phyloP scores from a whole-genome alignment of 2,888 invertebrate species.

The Alcis repandata region DNA sequence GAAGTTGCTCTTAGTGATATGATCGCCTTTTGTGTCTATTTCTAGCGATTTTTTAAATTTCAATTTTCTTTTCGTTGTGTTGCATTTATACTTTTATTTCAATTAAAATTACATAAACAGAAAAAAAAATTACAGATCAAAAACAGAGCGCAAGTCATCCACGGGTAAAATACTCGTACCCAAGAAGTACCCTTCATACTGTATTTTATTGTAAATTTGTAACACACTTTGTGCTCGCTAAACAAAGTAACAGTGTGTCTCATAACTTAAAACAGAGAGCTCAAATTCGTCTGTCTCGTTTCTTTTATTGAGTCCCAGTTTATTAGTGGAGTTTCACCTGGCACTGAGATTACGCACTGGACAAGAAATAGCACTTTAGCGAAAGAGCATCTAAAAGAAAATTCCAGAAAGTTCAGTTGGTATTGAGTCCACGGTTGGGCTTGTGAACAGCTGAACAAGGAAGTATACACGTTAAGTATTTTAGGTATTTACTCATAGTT shows the following conservation, averaged over 20 bases:
- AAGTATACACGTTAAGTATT: not conserved
- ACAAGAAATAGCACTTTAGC: conserved; percentile 39
- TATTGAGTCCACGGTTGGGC: not conserved
- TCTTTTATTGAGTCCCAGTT: conserved; percentile 80
- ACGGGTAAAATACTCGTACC: too few relatives aligned
- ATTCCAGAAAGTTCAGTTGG: not conserved
- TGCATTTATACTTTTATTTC: too few relatives aligned
- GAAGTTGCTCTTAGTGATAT: too few relatives aligned
- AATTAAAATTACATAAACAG: too few relatives aligned
- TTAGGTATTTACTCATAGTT: too few relatives aligned
- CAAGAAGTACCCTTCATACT: too few relatives aligned
- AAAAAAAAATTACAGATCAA: too few relatives aligned
- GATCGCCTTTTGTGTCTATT: too few relatives aligned
- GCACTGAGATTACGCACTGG: conserved; percentile 47
- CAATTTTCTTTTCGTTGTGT: too few relatives aligned
- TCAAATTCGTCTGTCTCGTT: conserved; percentile 73
- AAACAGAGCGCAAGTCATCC: too few relatives aligned
- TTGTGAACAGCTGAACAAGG: not conserved
- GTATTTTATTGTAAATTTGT: too few relatives aligned
- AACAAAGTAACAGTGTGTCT: conserved; percentile 53
- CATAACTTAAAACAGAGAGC: conserved; percentile 66
- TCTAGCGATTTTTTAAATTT: too few relatives aligned
- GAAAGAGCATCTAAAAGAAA: not conserved
- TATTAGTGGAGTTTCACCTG: conserved; percentile 77
- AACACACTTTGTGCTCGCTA: conserved; percentile 11